These are phyloP conservation scores for Drosophila percnosoma DNA, from an alignment of 2,888 invertebrate species.

Conservation along the genomic window DNA sequence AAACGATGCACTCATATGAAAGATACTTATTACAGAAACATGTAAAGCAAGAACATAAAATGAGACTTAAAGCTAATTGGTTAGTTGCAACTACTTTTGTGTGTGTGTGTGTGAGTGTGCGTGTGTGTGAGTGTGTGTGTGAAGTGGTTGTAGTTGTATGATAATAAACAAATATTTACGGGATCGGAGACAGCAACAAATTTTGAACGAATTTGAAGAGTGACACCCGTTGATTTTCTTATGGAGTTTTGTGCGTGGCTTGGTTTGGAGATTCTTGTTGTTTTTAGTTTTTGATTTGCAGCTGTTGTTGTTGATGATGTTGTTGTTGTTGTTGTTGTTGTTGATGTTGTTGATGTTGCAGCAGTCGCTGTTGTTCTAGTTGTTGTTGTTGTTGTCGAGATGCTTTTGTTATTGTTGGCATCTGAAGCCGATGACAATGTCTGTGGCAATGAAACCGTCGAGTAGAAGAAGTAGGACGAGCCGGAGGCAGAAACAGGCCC, in stretches of 20 bases:
- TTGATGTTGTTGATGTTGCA: conserved; percentile 8
- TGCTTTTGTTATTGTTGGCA: conserved; percentile 32
- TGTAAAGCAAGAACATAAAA: conserved; percentile 1
- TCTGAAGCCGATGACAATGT: conserved; percentile 31
- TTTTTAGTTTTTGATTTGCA: conserved; percentile 42
- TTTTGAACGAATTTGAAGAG: conserved; percentile 53
- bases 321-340: conserved; percentile 24
- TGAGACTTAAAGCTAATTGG: conserved; percentile 21
- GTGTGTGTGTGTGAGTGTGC: background rate
- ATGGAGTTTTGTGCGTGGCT: conserved; percentile 43
- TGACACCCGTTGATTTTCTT: conserved; percentile 21
- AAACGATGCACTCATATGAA: background rate
- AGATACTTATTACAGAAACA: conserved; percentile 4
- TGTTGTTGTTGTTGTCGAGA: conserved; percentile 38
- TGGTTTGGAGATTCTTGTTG: conserved; percentile 40
- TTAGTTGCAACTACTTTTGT: conserved; percentile 5
- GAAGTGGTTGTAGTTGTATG: background rate
- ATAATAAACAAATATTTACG: conserved; percentile 64
- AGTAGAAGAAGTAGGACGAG: conserved; percentile 27
- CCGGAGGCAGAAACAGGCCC: conserved; percentile 27
- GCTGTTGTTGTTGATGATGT: conserved; percentile 47
- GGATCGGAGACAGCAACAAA: conserved; percentile 67
- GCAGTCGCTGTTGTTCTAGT: conserved; percentile 10
- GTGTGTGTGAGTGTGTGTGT: background rate
- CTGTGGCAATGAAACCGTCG: conserved; percentile 68